Base-by-base conservation (phyloP, 2,797 vertebrate species). In the Bradypus variegatus region DNA sequence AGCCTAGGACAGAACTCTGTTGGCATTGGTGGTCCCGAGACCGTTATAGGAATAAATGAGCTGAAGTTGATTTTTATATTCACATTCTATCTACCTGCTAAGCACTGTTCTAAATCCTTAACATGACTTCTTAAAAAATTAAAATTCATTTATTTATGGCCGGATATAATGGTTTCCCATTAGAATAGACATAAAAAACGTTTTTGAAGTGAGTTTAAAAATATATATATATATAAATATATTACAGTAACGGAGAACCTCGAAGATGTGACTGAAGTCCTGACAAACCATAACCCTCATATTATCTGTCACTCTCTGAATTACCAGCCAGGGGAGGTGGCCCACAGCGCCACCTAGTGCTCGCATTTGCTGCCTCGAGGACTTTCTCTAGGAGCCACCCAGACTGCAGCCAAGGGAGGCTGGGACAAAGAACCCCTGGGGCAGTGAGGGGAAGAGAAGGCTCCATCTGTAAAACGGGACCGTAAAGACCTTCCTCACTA, bases 281-380 rank as follows among this genome's bases (percentile, higher is more conserved):
- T 38, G 50, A 86, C 31, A 77, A 58, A 53, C 13, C 1, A 5
- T 31, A 0, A 23, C 2, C 4, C 0, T 2, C 33, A 25, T 41
- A 31, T 60, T 36, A 18, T n/a, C 31, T 29, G 21, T 23, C 27
- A 18, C 7, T 5, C 6, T 11, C 13, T n/a, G n/a, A 73, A 23
- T 86, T 14, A 10, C 38, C 1, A 36, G 76, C 48, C 2, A 36
- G 87, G 6, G 3, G 55, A 12, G 31, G 15, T 0, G 0, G 45
- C 50, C 86, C 73, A 88, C 38, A 36, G 83, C 16, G 58, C 94
- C 92, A 79, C 55, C 91, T 94, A 29, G 89, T 69, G 89, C 10
- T 31, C 25, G 14, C 8, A 19, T 8, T 18, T 15, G 64, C 45
- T 14, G 18, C 13, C 13, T 8, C 31, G 5, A 16, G 0, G 0